A percentile compares a stretch with the other conserved stretches of the same genome.
Conservation (phyloP, 2,113 vertebrate species). For the Psettodes erumei region DNA sequence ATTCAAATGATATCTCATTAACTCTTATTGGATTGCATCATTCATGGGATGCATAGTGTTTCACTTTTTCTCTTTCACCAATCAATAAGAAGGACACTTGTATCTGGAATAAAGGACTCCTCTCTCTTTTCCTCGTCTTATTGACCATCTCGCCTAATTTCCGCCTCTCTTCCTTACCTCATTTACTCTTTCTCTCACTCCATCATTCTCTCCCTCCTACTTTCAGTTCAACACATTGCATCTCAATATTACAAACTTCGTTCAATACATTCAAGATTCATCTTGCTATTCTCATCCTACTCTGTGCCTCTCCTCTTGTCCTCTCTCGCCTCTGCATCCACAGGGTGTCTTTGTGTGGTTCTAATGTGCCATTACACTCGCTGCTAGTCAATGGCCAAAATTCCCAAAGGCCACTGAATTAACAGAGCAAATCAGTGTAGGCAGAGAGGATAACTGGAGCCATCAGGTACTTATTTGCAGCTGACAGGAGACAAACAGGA, state of each 20-base stretch:
- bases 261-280: constrained; percentile 26
- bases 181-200: constrained; percentile 26
- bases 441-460: constrained; percentile 6
- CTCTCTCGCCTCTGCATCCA: constrained; percentile 29
- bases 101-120: constrained; percentile 27
- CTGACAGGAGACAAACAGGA: constrained; percentile 2
- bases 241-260: constrained; percentile 12
- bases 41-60: constrained; percentile 59
- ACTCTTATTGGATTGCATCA: constrained; percentile 77
- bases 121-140: constrained; percentile 54
- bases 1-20: constrained; percentile 83
- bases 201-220: constrained; percentile 17
- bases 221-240: constrained; percentile 16
- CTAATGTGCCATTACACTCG: constrained; percentile 61
- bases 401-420: constrained; percentile 36
- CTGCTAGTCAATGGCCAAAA: constrained; percentile 36
- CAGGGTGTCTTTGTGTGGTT: constrained; percentile 58
- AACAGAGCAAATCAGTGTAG: neutral
- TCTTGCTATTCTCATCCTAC: constrained; percentile 15
- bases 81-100: constrained; percentile 44
- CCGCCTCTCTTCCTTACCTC: constrained; percentile 36
- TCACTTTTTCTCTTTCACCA: constrained; percentile 43
- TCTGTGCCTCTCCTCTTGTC: constrained; percentile 13
- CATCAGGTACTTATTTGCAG: neutral
- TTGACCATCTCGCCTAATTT: constrained; percentile 45